phyloP scores from a whole-genome alignment of 2,888 invertebrate genomes.

The Limnephilus rhombicus region DNA sequence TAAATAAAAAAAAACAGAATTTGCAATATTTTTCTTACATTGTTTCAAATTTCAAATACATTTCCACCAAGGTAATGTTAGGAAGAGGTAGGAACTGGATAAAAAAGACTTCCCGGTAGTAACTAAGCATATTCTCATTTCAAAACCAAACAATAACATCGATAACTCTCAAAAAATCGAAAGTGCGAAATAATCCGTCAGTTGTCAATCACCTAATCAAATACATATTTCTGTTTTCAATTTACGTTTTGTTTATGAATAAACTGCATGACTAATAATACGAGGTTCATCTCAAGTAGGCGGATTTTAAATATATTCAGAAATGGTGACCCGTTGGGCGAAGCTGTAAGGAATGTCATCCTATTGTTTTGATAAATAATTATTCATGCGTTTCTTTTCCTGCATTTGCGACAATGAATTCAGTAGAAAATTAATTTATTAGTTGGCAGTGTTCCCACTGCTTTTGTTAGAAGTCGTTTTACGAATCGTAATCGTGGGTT shows the following conservation, averaged over 20 bases:
- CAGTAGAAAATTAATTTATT: slow-evolving; percentile 1
- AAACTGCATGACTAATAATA: not conserved
- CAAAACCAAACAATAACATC: no score
- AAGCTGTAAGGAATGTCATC: not conserved
- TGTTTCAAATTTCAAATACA: no score
- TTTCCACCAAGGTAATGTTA: no score
- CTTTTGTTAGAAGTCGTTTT: not conserved
- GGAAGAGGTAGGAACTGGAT: no score
- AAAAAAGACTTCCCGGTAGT: no score
- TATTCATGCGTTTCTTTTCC: slow-evolving; percentile 24
- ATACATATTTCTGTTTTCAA: not conserved
- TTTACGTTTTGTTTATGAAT: not conserved
- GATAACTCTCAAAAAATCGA: not conserved
- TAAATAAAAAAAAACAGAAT: no score
- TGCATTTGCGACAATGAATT: not conserved
- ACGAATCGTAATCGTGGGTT: not conserved
- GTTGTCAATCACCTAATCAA: not conserved
- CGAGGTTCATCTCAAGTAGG: slow-evolving; percentile 7
- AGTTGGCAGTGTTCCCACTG: not conserved
- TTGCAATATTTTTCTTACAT: no score
- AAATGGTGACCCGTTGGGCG: not conserved
- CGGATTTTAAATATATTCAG: not conserved
- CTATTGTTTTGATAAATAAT: not conserved
- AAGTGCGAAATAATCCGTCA: not conserved
- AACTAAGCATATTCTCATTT: no score